Conservation (phyloP, 2,113 vertebrate species). For the Heloderma charlesbogerti region DNA sequence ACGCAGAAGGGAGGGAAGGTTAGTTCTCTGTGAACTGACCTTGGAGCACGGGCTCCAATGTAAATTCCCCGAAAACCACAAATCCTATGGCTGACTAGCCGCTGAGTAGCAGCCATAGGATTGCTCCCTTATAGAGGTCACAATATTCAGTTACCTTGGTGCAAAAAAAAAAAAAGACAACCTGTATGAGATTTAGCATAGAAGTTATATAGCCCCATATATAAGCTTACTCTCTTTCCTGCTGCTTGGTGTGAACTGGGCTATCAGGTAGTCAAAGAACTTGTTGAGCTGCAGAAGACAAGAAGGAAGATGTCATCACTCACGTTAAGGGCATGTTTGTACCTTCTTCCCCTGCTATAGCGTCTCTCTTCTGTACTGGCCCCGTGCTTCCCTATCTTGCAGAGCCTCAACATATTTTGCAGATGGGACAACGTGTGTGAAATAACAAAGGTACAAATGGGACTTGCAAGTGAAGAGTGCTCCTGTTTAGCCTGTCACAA, state of each 20-base stretch:
- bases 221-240: slow-evolving; percentile 84
- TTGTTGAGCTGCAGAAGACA: slow-evolving; percentile 85
- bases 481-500: not conserved
- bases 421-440: not conserved
- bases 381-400: not conserved
- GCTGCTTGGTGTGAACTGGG: slow-evolving; percentile 87
- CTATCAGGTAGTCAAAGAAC: slow-evolving; percentile 92
- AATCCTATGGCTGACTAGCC: too few relatives aligned
- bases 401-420: not conserved
- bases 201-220: fast-evolving
- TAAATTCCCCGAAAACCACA: too few relatives aligned
- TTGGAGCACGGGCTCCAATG: too few relatives aligned
- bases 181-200: not conserved
- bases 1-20: too few relatives aligned
- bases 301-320: not conserved
- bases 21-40: too few relatives aligned
- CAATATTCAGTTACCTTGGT: not conserved
- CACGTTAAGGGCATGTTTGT: not conserved
- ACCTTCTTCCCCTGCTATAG: not conserved
- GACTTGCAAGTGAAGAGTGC: not conserved
- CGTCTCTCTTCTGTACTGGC: not conserved
- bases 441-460: not conserved
- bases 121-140: not conserved
- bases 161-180: too few relatives aligned
- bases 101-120: too few relatives aligned